Conservation (phyloP, 2,113 vertebrate species). For the Uria lomvia region DNA sequence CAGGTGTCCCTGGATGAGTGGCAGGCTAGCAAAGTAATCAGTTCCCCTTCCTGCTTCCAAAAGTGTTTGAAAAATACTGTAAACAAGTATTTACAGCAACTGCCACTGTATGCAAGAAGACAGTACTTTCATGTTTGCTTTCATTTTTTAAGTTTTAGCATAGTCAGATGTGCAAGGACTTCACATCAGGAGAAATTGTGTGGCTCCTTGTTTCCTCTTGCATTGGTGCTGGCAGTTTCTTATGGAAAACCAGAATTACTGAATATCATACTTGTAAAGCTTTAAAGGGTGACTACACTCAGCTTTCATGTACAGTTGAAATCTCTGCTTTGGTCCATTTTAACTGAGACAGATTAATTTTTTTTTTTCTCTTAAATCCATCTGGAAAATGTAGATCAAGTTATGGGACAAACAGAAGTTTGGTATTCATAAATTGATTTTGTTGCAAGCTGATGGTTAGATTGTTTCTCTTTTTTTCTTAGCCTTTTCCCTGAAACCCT, state of each 20-base stretch:
- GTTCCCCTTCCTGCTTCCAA: not conserved
- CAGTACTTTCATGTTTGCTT: not conserved
- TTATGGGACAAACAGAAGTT: not conserved
- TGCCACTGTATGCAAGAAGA: not conserved
- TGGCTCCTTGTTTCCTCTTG: not conserved
- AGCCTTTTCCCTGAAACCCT: not conserved
- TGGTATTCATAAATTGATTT: not conserved
- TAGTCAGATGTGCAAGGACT: not conserved
- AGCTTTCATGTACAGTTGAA: not conserved
- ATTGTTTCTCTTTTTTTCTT: not conserved
- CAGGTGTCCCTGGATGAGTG: not conserved
- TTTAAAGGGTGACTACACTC: not conserved
- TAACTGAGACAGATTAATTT: not conserved
- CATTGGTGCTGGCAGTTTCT: not conserved
- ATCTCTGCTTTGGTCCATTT: not conserved
- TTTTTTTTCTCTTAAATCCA: not conserved
- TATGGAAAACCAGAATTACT: not conserved
- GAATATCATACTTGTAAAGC: not conserved
- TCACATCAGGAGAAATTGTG: not conserved
- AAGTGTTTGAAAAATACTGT: not conserved
- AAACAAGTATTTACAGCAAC: not conserved
- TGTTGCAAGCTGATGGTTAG: not conserved
- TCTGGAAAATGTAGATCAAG: not conserved
- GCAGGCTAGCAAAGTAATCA: not conserved
- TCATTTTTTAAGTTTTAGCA: not conserved